Conservation (phyloP, 2,797 vertebrate genomes). For the Gallirallus australis region DNA sequence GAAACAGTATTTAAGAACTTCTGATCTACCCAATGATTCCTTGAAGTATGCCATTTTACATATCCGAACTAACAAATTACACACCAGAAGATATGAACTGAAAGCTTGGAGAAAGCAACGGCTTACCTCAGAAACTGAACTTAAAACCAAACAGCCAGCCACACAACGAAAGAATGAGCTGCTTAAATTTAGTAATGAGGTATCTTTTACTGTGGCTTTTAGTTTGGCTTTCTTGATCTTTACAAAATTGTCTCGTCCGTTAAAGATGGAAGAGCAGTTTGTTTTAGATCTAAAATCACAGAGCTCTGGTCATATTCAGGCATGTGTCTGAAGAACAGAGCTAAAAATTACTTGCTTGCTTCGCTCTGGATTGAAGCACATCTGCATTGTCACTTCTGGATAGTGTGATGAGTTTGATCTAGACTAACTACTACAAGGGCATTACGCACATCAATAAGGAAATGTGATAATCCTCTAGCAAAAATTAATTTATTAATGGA, state of each 20-base stretch:
- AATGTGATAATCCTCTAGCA: conserved; percentile 14
- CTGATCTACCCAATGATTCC: background rate
- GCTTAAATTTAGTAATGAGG: background rate
- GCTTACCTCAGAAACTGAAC: background rate
- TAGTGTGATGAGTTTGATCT: background rate
- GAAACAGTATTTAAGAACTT: background rate
- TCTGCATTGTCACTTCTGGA: background rate
- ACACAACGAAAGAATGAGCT: background rate
- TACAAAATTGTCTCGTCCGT: background rate
- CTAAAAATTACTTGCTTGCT: background rate
- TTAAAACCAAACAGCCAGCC: background rate
- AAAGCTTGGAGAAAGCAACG: background rate
- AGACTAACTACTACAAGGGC: background rate
- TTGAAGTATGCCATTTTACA: conserved; percentile 4
- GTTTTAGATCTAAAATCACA: background rate
- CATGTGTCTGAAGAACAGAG: background rate
- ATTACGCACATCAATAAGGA: conserved; percentile 10
- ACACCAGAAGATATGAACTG: background rate
- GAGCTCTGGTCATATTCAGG: background rate
- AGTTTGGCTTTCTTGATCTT: background rate
- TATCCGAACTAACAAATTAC: background rate
- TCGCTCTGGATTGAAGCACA: background rate
- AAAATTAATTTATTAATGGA: conserved; percentile 70
- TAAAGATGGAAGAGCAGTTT: background rate
- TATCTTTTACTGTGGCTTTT: background rate